These are phyloP conservation scores for Polyergus mexicanus DNA, from an alignment of 1,140 invertebrate species.

Conservation along the genomic window DNA sequence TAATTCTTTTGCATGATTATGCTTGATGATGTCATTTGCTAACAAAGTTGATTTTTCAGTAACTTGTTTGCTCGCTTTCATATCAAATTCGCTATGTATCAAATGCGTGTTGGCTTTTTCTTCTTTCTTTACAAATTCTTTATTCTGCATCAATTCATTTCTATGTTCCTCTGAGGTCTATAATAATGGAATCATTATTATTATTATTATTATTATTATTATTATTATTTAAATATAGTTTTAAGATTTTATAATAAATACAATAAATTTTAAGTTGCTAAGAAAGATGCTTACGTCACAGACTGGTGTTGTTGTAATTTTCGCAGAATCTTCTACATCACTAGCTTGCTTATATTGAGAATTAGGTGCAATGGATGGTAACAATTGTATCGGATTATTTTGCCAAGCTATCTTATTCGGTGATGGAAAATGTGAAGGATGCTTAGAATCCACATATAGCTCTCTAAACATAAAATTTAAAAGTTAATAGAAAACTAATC, in stretches of 20 bases:
- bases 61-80: slow-evolving; percentile 40
- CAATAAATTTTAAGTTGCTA: neutral
- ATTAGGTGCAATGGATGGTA: slow-evolving; percentile 69
- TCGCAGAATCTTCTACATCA: slow-evolving; percentile 64
- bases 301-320: slow-evolving; percentile 69
- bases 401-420: slow-evolving; percentile 79
- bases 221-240: neutral
- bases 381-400: slow-evolving; percentile 68
- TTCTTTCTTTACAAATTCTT: slow-evolving; percentile 55
- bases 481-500: slow-evolving; percentile 22
- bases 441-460: slow-evolving; percentile 75
- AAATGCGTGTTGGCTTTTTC: slow-evolving; percentile 56
- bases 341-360: slow-evolving; percentile 56
- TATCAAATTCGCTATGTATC: neutral
- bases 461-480: slow-evolving; percentile 60
- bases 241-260: neutral
- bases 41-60: slow-evolving; percentile 56
- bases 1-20: slow-evolving; percentile 62
- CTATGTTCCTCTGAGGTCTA: slow-evolving; percentile 71
- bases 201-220: neutral
- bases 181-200: slow-evolving; percentile 19
- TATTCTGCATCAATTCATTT: slow-evolving; percentile 45
- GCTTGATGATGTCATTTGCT: slow-evolving; percentile 46
- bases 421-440: slow-evolving; percentile 78
- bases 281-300: slow-evolving; percentile 76